Percentiles rank a stretch among this genome's conserved stretches.
phyloP scores from a whole-genome alignment of 1,140 invertebrate genomes.

The Zaprionus africanus region DNA sequence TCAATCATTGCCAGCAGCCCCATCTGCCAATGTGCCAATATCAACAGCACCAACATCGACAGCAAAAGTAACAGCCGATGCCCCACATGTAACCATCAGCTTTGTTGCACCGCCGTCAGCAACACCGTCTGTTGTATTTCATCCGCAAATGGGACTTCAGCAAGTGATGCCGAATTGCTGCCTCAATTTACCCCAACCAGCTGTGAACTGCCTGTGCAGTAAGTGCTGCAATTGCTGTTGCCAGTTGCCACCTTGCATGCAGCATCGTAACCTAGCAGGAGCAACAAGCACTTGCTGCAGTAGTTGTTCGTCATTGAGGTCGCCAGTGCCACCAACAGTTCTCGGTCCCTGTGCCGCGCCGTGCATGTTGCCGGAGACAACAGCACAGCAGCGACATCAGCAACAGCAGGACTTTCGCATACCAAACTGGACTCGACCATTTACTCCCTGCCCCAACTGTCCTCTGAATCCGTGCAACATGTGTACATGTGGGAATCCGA shows the following conservation, averaged over 20 bases:
- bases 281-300: conserved; percentile 17
- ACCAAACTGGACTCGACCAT: conserved; percentile 5
- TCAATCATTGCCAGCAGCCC: background rate
- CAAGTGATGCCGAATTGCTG: conserved; percentile 34
- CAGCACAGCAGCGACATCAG: conserved; percentile 21
- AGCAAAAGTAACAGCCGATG: background rate
- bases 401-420: conserved; percentile 5
- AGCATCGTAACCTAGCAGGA: conserved; percentile 7
- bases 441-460: conserved; percentile 16
- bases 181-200: background rate
- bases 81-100: conserved; percentile 49
- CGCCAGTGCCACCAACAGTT: conserved; percentile 6
- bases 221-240: background rate
- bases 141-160: conserved; percentile 9
- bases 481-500: background rate
- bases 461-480: conserved; percentile 9
- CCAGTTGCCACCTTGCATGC: conserved; percentile 4
- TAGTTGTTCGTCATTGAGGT: conserved; percentile 28
- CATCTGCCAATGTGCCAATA: background rate
- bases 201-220: background rate
- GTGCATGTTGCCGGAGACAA: conserved; percentile 1
- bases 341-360: background rate
- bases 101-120: conserved; percentile 18
- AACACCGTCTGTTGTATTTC: background rate
- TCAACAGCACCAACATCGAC: no score